Evolutionary conservation across 2,113 vertebrate species (phyloP).

Genomic region (Cyprinus carpio): DNA sequence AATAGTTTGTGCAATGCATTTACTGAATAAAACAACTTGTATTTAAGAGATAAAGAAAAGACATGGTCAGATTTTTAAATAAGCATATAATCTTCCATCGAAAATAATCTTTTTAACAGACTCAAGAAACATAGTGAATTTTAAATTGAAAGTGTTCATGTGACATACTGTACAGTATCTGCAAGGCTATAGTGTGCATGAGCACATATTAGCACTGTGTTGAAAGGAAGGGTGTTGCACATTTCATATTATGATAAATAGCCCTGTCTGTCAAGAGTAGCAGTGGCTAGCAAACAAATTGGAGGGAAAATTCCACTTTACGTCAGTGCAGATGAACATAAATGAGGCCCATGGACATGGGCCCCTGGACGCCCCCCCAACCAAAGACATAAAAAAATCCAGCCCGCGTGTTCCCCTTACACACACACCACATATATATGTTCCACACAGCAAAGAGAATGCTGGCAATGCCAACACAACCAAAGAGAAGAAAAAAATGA

Average conservation of each 20-base stretch:
- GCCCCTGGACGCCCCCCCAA: constrained; percentile 41
- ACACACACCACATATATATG: constrained; percentile 30
- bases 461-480: background rate
- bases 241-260: constrained; percentile 58
- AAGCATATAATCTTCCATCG: background rate
- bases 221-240: constrained; percentile 31
- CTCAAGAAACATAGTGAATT: background rate
- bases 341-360: constrained; percentile 44
- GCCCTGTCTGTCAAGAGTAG: constrained; percentile 51
- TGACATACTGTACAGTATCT: background rate
- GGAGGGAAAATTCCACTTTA: constrained; percentile 51
- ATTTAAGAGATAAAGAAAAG: background rate
- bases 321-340: constrained; percentile 60
- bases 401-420: no score
- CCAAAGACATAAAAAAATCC: no score
- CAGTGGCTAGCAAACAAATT: constrained; percentile 49
- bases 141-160: background rate
- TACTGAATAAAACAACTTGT: background rate
- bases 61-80: background rate
- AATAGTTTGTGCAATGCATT: background rate
- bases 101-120: background rate
- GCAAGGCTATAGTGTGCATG: background rate
- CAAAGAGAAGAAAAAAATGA: background rate
- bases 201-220: constrained; percentile 4
- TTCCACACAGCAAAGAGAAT: background rate